These are phyloP conservation scores for Acronicta aceris DNA, from an alignment of 2,888 invertebrate species.

Conservation along the genomic window DNA sequence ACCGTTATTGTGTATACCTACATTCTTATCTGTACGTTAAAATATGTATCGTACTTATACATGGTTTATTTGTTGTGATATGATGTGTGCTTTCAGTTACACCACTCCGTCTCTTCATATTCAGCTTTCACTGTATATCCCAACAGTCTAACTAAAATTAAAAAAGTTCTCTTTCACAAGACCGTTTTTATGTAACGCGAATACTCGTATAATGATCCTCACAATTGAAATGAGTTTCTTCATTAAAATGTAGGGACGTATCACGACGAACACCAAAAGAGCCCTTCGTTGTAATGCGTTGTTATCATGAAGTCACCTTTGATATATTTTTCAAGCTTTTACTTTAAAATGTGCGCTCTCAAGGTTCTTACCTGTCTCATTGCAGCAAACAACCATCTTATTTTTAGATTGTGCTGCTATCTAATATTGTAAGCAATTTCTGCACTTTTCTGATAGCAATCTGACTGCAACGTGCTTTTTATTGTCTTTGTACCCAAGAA, in stretches of 20 bases:
- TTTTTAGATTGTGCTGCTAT: slow-evolving; percentile 14
- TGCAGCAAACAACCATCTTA: slow-evolving; percentile 13
- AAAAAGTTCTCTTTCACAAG: slow-evolving; percentile 59
- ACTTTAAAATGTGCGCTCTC: slow-evolving; percentile 11
- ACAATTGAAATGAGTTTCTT: slow-evolving; percentile 63
- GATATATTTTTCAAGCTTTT: slow-evolving; percentile 37
- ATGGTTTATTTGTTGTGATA: no score
- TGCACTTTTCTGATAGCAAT: slow-evolving; percentile 32
- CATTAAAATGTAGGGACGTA: slow-evolving; percentile 60
- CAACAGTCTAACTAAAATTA: slow-evolving; percentile 60
- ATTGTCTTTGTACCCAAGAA: slow-evolving; percentile 29
- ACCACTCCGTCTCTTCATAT: slow-evolving; percentile 22
- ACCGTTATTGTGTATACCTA: not conserved
- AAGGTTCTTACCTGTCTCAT: slow-evolving; percentile 15
- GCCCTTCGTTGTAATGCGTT: slow-evolving; percentile 55
- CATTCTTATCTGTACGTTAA: not conserved
- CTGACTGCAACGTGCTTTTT: slow-evolving; percentile 13
- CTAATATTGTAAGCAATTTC: slow-evolving; percentile 29
- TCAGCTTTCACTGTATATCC: slow-evolving; percentile 38
- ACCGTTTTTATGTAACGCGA: slow-evolving; percentile 57
- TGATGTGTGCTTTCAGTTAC: slow-evolving; percentile 19
- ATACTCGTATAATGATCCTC: slow-evolving; percentile 61
- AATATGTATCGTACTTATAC: no score
- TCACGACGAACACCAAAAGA: slow-evolving; percentile 44
- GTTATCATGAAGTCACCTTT: slow-evolving; percentile 51